phyloP scores from a whole-genome alignment of 2,113 vertebrate species.

The Apteryx owenii region DNA sequence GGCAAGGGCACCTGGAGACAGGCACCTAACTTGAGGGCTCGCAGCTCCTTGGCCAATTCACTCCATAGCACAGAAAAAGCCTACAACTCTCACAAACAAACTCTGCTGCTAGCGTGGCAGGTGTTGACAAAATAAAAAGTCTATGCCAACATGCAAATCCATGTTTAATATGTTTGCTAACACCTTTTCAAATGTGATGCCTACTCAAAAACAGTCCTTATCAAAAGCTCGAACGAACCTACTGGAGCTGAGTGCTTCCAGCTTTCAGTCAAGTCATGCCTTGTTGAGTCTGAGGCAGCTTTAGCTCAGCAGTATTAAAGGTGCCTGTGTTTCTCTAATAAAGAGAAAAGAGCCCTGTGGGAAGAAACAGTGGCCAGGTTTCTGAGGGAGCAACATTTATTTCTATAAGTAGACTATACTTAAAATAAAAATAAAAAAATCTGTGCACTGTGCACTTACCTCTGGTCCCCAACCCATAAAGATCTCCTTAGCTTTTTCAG shows the following conservation, averaged over 20 bases:
- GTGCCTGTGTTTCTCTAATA: not conserved
- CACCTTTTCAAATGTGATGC: not conserved
- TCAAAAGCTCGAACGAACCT: not conserved
- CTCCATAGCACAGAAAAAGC: not conserved
- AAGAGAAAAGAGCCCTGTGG: not conserved
- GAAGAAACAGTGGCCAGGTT: not conserved
- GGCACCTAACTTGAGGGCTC: fast-evolving
- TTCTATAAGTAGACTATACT: not conserved
- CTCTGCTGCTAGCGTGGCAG: fast-evolving
- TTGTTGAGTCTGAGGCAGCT: not conserved
- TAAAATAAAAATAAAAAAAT: not conserved
- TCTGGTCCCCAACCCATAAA: not conserved
- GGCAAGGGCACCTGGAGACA: not conserved
- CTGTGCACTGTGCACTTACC: fast-evolving
- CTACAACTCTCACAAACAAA: not conserved
- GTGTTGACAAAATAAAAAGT: not conserved
- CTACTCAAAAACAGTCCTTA: not conserved
- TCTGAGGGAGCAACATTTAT: not conserved
- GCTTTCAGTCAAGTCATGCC: not conserved
- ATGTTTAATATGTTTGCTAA: fast-evolving
- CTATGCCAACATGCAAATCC: not conserved
- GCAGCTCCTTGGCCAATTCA: not conserved
- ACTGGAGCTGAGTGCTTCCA: not conserved
- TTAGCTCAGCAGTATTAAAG: not conserved
- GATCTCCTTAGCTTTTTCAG: not conserved